Percentiles rank a stretch among this genome's conserved stretches.
phyloP scores from a whole-genome alignment of 2,888 invertebrate genomes.

The Drosophila incognita region DNA sequence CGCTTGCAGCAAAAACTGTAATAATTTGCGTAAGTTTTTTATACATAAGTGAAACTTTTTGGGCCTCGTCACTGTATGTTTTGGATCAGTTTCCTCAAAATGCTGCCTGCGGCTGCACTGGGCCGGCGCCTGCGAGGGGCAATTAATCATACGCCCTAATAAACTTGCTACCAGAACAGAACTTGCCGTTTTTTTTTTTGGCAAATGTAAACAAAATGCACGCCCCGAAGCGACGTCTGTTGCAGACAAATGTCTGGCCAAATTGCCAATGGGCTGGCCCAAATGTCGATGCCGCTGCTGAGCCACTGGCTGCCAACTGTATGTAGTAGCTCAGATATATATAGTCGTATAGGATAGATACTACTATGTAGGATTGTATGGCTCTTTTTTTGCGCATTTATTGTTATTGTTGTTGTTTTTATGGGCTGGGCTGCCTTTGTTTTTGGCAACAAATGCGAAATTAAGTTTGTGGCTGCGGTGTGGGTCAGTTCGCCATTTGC shows the following conservation, averaged over 20 bases:
- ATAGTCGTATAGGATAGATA: neutral
- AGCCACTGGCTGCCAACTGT: constrained; percentile 62
- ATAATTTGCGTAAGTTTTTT: constrained; percentile 65
- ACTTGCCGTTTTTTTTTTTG: constrained; percentile 47
- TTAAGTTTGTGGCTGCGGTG: constrained; percentile 57
- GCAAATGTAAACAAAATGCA: constrained; percentile 75
- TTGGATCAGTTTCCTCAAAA: constrained; percentile 39
- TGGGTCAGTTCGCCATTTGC: constrained; percentile 52
- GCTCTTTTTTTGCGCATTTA: constrained; percentile 4
- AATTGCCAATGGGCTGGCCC: constrained; percentile 71
- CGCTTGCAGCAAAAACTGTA: constrained; percentile 59
- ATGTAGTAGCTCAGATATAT: constrained; percentile 34
- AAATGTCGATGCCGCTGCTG: constrained; percentile 25
- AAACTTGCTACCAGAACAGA: constrained; percentile 64
- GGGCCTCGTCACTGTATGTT: constrained; percentile 2
- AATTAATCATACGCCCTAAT: constrained; percentile 77
- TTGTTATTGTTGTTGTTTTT: constrained; percentile 1
- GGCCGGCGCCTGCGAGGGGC: constrained; percentile 61
- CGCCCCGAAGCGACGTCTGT: constrained; percentile 70
- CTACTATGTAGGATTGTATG: constrained; percentile 20
- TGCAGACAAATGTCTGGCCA: constrained; percentile 75
- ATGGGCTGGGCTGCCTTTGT: constrained; percentile 35
- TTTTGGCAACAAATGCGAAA: constrained; percentile 69
- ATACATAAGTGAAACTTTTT: constrained; percentile 41
- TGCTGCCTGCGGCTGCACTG: constrained; percentile 24